These are phyloP conservation scores for Telmatherina bonti DNA, from an alignment of 2,797 vertebrate genomes.

Conservation along the genomic window DNA sequence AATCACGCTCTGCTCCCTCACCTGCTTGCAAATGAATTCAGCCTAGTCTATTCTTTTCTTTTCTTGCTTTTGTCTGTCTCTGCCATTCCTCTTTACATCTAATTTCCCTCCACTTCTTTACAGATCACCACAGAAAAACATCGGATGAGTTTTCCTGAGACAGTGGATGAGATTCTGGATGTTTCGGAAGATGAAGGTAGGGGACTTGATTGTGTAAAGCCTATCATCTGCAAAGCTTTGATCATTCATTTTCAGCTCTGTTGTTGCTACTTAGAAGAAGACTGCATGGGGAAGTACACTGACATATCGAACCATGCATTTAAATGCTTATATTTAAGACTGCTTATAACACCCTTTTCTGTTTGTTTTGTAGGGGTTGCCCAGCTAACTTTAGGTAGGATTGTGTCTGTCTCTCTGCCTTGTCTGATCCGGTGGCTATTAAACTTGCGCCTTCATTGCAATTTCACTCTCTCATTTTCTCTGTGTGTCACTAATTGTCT, in stretches of 20 bases:
- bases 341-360: constrained; percentile 81
- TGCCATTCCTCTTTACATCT: neutral
- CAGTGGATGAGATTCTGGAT: constrained; percentile 95
- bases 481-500: constrained; percentile 72
- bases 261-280: constrained; percentile 38
- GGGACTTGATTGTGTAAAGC: constrained; percentile 49
- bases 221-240: constrained; percentile 20
- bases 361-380: constrained; percentile 93
- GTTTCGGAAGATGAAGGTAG: constrained; percentile 98
- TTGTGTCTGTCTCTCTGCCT: constrained; percentile 82
- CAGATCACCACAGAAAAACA: constrained; percentile 91
- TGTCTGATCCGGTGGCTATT: constrained; percentile 76
- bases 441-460: constrained; percentile 79
- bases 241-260: constrained; percentile 49
- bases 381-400: constrained; percentile 98
- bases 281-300: constrained; percentile 32
- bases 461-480: constrained; percentile 66
- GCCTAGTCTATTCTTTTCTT: neutral
- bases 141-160: constrained; percentile 98
- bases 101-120: neutral
- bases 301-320: constrained; percentile 32
- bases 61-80: neutral
- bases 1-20: constrained; percentile 2
- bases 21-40: constrained; percentile 21
- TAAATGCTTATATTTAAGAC: constrained; percentile 2